These are phyloP conservation scores for Neomorphus geoffroyi DNA, from an alignment of 2,797 vertebrate species.

Conservation along the genomic window DNA sequence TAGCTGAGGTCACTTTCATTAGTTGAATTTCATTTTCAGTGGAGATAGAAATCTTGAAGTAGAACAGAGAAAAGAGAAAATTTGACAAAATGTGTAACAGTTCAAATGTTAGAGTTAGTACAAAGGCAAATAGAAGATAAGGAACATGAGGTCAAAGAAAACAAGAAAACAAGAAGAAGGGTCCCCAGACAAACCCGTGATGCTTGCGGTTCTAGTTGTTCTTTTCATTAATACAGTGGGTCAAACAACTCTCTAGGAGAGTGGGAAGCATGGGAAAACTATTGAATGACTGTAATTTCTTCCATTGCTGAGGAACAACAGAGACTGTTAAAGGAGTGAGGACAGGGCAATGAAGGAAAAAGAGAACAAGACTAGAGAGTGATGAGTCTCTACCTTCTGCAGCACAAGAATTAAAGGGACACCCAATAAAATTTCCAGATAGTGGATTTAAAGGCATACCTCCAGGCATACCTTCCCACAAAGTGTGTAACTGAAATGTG, in stretches of 20 bases:
- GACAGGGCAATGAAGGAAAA: not conserved
- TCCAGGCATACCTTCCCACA: not conserved
- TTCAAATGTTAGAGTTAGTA: not conserved
- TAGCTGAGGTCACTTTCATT: not conserved
- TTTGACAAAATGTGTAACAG: not conserved
- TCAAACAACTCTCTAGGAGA: not conserved
- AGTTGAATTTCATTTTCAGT: not conserved
- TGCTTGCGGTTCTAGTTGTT: not conserved
- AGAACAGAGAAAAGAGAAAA: not conserved
- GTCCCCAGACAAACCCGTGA: not conserved
- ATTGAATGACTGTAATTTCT: not conserved
- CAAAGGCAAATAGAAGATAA: not conserved
- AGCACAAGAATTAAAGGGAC: not conserved
- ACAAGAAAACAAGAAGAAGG: not conserved
- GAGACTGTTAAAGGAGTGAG: not conserved
- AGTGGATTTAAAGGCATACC: not conserved
- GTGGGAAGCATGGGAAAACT: not conserved
- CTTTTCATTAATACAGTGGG: not conserved
- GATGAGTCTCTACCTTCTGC: not conserved
- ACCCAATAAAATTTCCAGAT: not conserved
- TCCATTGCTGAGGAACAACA: not conserved
- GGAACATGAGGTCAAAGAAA: not conserved
- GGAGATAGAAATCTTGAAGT: not conserved
- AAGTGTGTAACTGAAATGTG: not conserved
- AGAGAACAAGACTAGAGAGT: not conserved